Conservation (phyloP, 2,888 invertebrate species). For the Epicampocera succincta region DNA sequence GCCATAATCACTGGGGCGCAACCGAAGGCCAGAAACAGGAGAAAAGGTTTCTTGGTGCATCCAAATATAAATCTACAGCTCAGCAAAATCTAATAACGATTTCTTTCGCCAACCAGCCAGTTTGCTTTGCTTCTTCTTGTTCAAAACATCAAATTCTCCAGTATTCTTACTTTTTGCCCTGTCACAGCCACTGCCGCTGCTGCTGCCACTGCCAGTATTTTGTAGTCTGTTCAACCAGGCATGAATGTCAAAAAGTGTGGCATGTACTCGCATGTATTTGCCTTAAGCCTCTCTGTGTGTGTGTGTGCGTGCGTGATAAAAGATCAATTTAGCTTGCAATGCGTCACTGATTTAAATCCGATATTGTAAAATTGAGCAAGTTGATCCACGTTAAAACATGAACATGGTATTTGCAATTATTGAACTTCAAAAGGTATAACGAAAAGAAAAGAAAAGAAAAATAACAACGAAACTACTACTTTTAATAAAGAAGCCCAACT, state of each 20-base stretch:
- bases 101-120: too few species aligned
- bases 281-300: neutral
- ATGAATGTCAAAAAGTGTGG: conserved; percentile 50
- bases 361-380: conserved; percentile 73
- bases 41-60: too few species aligned
- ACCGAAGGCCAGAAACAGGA: too few species aligned
- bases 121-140: too few species aligned
- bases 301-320: conserved; percentile 75
- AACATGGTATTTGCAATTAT: conserved; percentile 80
- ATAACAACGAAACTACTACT: conserved; percentile 1
- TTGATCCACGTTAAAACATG: conserved; percentile 78
- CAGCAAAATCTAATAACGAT: too few species aligned
- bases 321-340: conserved; percentile 80
- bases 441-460: conserved; percentile 11
- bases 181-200: neutral
- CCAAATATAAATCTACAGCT: too few species aligned
- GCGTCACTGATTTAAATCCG: conserved; percentile 80
- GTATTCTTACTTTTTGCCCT: neutral
- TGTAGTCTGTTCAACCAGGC: conserved; percentile 21
- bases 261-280: neutral
- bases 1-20: too few species aligned
- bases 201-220: too few species aligned
- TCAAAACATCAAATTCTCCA: too few species aligned
- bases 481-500: conserved; percentile 41
- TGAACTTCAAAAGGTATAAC: conserved; percentile 76